Evolutionary conservation across 2,888 invertebrate genomes (phyloP).

Genomic region (Parnassius glacialis): DNA sequence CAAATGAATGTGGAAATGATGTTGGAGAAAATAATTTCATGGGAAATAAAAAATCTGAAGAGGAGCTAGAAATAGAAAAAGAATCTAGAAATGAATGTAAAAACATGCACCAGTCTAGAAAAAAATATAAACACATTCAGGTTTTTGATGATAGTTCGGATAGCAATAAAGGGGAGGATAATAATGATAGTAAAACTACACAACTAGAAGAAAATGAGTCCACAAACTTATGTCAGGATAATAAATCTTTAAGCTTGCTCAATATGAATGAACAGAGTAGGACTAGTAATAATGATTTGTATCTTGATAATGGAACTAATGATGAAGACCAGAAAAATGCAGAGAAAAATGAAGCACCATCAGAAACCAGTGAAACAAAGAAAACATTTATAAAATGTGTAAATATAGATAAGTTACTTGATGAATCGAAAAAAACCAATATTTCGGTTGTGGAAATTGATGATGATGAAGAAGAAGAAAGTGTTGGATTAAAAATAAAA

Average conservation of each 20-base stretch:
- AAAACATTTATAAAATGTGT: slow-evolving; percentile 68
- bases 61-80: too few relatives aligned
- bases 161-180: slow-evolving; percentile 29
- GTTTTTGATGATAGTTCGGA: slow-evolving; percentile 41
- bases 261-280: neutral
- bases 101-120: slow-evolving; percentile 17
- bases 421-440: slow-evolving; percentile 25
- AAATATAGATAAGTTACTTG: slow-evolving; percentile 53
- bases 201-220: slow-evolving; percentile 2
- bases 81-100: too few relatives aligned
- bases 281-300: neutral
- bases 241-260: neutral
- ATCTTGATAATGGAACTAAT: slow-evolving; percentile 7
- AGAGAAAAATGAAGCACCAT: slow-evolving; percentile 1
- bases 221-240: neutral
- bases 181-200: slow-evolving; percentile 19
- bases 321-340: slow-evolving; percentile 21
- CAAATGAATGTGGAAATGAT: too few relatives aligned
- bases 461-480: slow-evolving; percentile 24
- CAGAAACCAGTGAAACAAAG: slow-evolving; percentile 18
- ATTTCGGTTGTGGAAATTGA: slow-evolving; percentile 21
- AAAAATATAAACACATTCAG: slow-evolving; percentile 37
- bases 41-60: too few relatives aligned
- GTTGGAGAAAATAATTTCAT: too few relatives aligned
- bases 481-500: slow-evolving; percentile 25